Evolutionary conservation across 2,113 vertebrate species (phyloP).

Genomic region (Aythya baeri): DNA sequence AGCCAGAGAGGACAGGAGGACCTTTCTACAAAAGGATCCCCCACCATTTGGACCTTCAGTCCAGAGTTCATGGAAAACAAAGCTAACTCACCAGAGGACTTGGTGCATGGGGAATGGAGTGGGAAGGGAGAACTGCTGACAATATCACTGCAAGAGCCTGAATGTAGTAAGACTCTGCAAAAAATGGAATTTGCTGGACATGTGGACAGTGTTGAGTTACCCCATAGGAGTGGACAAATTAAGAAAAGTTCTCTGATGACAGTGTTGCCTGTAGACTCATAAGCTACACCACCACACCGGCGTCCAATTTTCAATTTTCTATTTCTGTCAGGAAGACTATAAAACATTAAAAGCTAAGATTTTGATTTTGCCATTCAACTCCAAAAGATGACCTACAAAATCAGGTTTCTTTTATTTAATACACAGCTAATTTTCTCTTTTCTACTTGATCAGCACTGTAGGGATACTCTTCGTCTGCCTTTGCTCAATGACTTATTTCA

Average conservation of each 20-base stretch:
- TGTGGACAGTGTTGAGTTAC: neutral
- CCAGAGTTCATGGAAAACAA: neutral
- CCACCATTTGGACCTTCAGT: neutral
- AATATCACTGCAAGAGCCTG: neutral
- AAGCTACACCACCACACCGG: neutral
- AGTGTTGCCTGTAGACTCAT: neutral
- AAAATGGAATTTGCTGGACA: neutral
- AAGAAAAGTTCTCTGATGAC: neutral
- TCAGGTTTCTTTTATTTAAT: neutral
- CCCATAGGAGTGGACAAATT: neutral
- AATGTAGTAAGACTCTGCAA: neutral
- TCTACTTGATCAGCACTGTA: neutral
- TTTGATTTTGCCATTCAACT: neutral
- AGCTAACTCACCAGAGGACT: neutral
- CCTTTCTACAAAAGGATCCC: neutral
- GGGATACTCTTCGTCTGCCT: neutral
- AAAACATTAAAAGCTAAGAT: neutral
- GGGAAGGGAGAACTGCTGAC: neutral
- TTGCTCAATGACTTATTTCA: neutral
- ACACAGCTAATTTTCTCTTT: neutral
- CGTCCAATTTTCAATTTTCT: neutral
- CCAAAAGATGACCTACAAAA: neutral
- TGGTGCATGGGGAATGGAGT: neutral
- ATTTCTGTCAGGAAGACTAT: neutral
- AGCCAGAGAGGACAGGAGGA: neutral